Base-by-base conservation (phyloP, 2,888 invertebrate species). In the Trissolcus japonicus region DNA sequence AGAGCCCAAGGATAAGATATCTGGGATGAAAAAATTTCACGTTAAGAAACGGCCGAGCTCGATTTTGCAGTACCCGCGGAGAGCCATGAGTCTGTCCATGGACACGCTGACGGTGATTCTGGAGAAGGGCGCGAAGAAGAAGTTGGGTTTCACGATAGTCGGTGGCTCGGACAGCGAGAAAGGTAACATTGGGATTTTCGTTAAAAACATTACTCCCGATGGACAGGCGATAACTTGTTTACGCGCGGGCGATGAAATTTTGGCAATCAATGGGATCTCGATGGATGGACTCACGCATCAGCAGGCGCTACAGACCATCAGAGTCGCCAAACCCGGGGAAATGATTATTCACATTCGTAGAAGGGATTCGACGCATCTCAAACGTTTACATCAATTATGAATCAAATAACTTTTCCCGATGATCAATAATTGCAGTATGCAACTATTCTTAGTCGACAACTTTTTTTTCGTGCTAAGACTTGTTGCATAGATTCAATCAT, bases 101-200 rank as follows among this genome's bases (percentile, higher is more conserved):
- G 86, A 88, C 63, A 62, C 86, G 35, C 51, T 88, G 9, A 86
- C 87, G 2, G 86, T 91, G 1, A 86, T 89, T 0, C 88, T 92
- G 79, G 90, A 91, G 80, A 93, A 93, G 82, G 92, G 92, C 0
- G 89, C 90, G 0, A 89, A 90, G 68, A 92, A 92, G 83, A 92
- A 92, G 48, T 87, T 93, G 13, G 93, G 93, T 0, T 93, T 93
- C 84, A 92, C 92, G 56, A 92, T 93, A 57, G 93, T 93, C 7
- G 93, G 93, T 1, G 93, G 93, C 0, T 89, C 90, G 29, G 93
- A 93, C 82, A 92, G 92, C 9, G 91, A 90, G 6, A 91, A 91
- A 81, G 93, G 92, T 6, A 91, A 90, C 72, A 91, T 92, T 89
- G 93, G 93, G 0, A 93, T 93, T 77, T 93, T 91, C 82, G 91